Evolutionary conservation across 2,797 vertebrate genomes (phyloP), one percentile per base, ranked within the genome.

Genomic region (Eutrigla gurnardus): DNA sequence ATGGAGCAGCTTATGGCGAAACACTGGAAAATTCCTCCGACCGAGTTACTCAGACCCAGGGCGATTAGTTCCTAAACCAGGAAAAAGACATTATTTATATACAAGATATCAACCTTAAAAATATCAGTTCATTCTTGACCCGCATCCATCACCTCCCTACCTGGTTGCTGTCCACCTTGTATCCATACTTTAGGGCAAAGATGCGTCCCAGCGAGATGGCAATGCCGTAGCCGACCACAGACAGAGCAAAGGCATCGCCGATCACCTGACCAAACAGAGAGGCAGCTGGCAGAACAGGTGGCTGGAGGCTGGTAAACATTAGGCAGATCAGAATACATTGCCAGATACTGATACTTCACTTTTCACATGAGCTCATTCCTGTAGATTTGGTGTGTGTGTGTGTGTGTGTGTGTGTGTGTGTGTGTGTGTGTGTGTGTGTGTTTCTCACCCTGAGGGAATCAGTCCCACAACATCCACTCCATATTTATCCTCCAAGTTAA

Each of bases 141-240:
- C 18, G 25, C 1, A 17, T 45, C 13, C 7, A 7, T 67, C 71
- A 5, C 2, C 25, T 49, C 7, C 62, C 61, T 77, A 94, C 95
- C 96, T 99, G 98, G 91, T 97, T 99, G 91, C 97, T 98, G 90
- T 99, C 96, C 82, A 99, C 97, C 65, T 94, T 96, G 94, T 99
- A 99, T 77, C 97, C 97, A 0, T 99, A 97, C 86, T 97, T 98
- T 12, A 98, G 89, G 12, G 96, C 97, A 40, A 99, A 99, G 87
- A 96, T 99, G 88, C 98, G 95, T 49, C 97, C 98, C 66, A 99
- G 88, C 0, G 98, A 99, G 89, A 99, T 97, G 83, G 96, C 96
- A n/a, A 99, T 97, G 79, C 97, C 97, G 0, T 98, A 99, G 32
- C 97, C 97, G 5, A 99, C 97, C 65, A 99, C 95, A 0, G 97